Evolutionary conservation across 2,797 vertebrate species (phyloP).

Genomic region (Molothrus aeneus): DNA sequence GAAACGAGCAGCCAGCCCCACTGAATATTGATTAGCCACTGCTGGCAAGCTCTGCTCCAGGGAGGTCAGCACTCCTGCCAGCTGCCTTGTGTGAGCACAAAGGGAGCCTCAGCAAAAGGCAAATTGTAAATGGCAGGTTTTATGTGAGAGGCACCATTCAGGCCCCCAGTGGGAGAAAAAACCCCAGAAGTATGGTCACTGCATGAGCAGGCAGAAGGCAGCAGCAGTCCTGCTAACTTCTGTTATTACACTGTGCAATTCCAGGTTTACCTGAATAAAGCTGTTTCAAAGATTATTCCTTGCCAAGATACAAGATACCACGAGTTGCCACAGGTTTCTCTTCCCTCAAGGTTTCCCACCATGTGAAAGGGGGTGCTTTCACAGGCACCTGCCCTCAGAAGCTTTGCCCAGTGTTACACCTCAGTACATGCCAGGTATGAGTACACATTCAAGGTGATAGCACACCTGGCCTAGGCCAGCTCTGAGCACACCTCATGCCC

Average conservation of each 20-base stretch:
- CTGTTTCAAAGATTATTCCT: background rate
- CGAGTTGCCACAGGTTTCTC: background rate
- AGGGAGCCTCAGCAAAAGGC: slow-evolving; percentile 51
- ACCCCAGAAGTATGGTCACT: background rate
- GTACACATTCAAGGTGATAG: background rate
- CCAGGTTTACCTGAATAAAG: background rate
- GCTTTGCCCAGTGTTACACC: background rate
- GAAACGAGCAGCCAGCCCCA: background rate
- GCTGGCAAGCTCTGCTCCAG: slow-evolving; percentile 1
- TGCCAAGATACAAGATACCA: background rate
- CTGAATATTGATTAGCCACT: slow-evolving; percentile 67
- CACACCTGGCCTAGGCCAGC: background rate
- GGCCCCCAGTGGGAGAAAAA: background rate
- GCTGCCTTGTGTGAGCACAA: slow-evolving; percentile 63
- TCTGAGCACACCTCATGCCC: background rate
- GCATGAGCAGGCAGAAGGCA: background rate
- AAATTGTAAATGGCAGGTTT: slow-evolving; percentile 55
- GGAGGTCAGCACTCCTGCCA: slow-evolving; percentile 41
- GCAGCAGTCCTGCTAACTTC: background rate
- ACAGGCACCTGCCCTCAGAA: background rate
- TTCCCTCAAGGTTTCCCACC: background rate
- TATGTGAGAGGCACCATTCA: slow-evolving; percentile 38
- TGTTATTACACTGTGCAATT: background rate
- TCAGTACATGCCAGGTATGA: background rate
- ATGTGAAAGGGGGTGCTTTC: background rate